Evolutionary conservation across 2,113 vertebrate genomes (phyloP).

Genomic region (Cyanoderma ruficeps): DNA sequence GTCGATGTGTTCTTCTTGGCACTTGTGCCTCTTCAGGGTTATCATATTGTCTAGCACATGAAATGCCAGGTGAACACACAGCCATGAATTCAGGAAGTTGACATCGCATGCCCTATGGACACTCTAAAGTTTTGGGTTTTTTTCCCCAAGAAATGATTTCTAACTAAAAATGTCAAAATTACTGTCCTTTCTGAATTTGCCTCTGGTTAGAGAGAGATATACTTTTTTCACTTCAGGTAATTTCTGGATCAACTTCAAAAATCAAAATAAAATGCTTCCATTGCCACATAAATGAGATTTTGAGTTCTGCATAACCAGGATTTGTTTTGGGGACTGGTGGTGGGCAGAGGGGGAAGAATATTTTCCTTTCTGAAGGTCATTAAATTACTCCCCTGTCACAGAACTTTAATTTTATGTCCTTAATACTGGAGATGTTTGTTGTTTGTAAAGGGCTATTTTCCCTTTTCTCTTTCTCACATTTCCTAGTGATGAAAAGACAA

Average conservation of each 20-base stretch:
- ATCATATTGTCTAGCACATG: background rate
- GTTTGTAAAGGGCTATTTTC: background rate
- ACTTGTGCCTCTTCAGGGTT: background rate
- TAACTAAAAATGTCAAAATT: background rate
- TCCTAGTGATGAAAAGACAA: background rate
- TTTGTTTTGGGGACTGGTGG: background rate
- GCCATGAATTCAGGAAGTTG: background rate
- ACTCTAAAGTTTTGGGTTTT: background rate
- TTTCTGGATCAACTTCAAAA: constrained; percentile 1
- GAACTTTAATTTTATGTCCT: background rate
- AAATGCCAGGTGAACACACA: background rate
- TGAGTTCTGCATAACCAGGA: background rate
- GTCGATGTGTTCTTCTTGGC: background rate
- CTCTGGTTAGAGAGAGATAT: background rate
- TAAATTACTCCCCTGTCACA: background rate
- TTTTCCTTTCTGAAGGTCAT: background rate
- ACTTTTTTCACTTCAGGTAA: background rate
- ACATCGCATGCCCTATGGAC: background rate
- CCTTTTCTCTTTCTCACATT: background rate
- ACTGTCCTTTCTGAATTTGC: background rate
- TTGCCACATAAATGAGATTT: background rate
- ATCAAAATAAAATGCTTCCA: background rate
- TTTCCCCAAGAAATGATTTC: background rate
- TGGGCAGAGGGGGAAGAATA: background rate
- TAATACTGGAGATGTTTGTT: background rate